Conservation (phyloP, 2,888 invertebrate genomes). For the Acanthosoma haemorrhoidale region DNA sequence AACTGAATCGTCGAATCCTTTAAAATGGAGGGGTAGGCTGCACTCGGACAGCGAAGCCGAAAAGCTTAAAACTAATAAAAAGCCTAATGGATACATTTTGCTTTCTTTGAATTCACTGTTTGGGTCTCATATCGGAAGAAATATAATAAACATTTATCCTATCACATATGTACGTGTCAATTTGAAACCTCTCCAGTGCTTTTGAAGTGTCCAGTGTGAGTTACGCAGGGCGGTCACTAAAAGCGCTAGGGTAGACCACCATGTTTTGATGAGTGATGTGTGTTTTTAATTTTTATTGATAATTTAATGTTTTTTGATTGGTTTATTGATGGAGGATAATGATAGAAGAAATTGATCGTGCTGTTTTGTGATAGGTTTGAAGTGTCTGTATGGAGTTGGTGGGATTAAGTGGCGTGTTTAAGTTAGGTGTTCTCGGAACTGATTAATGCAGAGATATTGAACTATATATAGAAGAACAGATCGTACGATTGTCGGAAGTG, state of each 20-base stretch:
- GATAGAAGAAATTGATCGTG: no score
- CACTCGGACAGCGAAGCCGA: not conserved
- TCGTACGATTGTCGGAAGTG: conserved; percentile 15
- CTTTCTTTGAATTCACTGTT: no score
- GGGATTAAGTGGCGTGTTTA: not conserved
- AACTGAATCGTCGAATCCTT: conserved; percentile 76
- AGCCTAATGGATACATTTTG: no score
- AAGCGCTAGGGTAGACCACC: not conserved
- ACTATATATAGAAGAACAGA: conserved; percentile 3
- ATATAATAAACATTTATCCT: not conserved
- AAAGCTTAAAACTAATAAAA: no score
- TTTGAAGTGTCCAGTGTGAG: not conserved
- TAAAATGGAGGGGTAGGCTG: conserved; percentile 49
- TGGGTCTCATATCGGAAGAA: not conserved
- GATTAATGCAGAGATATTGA: not conserved
- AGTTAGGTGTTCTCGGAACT: not conserved
- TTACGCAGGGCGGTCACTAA: not conserved
- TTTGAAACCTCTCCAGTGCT: not conserved
- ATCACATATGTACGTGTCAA: conserved; percentile 19
- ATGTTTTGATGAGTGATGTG: no score
- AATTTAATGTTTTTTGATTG: not conserved
- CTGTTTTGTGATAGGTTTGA: not conserved
- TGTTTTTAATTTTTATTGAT: not conserved
- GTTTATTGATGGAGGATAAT: not conserved
- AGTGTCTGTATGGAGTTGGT: not conserved